Percentiles rank a stretch among this genome's conserved stretches.
Evolutionary conservation across 2,888 invertebrate genomes (phyloP).

Genomic region (Papilio gigon): DNA sequence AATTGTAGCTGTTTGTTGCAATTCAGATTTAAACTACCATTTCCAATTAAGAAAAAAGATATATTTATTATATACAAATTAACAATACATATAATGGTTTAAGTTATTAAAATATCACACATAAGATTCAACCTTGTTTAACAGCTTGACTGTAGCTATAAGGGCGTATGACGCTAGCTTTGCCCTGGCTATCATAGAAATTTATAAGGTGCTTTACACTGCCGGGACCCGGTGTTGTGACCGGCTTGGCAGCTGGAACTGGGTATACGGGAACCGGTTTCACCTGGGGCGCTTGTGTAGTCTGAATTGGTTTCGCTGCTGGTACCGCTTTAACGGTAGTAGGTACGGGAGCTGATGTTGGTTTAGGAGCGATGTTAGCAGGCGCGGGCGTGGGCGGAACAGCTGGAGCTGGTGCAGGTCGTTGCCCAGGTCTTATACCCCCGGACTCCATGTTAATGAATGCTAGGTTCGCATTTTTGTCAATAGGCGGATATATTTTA

Average conservation of each 20-base stretch:
- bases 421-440: slow-evolving; percentile 48
- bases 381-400: slow-evolving; percentile 46
- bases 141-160: slow-evolving; percentile 76
- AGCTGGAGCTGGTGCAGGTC: slow-evolving; percentile 43
- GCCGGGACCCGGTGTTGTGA: slow-evolving; percentile 72
- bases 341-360: slow-evolving; percentile 43
- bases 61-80: neutral
- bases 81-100: neutral
- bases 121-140: slow-evolving; percentile 65
- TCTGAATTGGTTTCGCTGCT: slow-evolving; percentile 43
- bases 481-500: slow-evolving; percentile 60
- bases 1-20: neutral
- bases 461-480: slow-evolving; percentile 74
- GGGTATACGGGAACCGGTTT: slow-evolving; percentile 67
- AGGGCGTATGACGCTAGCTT: slow-evolving; percentile 71
- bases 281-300: slow-evolving; percentile 52
- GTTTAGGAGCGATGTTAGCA: slow-evolving; percentile 44
- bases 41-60: neutral
- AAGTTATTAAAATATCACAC: neutral
- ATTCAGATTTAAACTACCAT: neutral
- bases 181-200: slow-evolving; percentile 74
- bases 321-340: slow-evolving; percentile 45
- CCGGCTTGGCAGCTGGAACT: slow-evolving; percentile 55
- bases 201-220: slow-evolving; percentile 69
- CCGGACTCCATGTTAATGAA: slow-evolving; percentile 77